Evolutionary conservation across 2,113 vertebrate genomes (phyloP).

Genomic region (Muntiacus muntjak): DNA sequence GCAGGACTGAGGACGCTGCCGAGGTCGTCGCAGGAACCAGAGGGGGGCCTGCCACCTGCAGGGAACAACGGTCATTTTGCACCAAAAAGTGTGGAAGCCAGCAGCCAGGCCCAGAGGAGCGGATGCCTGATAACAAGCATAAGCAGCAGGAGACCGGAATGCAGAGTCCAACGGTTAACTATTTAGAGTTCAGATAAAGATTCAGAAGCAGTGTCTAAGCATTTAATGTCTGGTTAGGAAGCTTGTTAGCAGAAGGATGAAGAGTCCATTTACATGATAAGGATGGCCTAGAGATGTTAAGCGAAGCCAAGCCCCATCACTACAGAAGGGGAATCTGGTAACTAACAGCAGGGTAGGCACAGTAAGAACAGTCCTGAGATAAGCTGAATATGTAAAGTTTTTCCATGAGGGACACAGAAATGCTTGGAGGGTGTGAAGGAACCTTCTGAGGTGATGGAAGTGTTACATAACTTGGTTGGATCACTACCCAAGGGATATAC

Average conservation of each 20-base stretch:
- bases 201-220: background rate
- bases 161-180: background rate
- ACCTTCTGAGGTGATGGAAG: background rate
- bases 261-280: background rate
- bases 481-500: background rate
- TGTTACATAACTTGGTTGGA: background rate
- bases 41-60: slow-evolving; percentile 81
- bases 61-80: background rate
- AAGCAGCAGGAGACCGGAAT: background rate
- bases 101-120: background rate
- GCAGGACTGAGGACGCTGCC: slow-evolving; percentile 84
- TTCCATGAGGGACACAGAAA: background rate
- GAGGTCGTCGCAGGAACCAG: slow-evolving; percentile 81
- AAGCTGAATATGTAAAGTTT: background rate
- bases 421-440: background rate
- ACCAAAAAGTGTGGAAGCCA: background rate
- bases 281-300: background rate
- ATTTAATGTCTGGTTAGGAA: background rate
- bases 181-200: background rate
- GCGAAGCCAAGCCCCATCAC: background rate
- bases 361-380: background rate
- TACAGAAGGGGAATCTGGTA: background rate
- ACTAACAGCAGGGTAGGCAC: background rate
- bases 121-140: background rate
- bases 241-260: background rate